Conservation (phyloP, 2,113 vertebrate species). For the Oncorhynchus kisutch region DNA sequence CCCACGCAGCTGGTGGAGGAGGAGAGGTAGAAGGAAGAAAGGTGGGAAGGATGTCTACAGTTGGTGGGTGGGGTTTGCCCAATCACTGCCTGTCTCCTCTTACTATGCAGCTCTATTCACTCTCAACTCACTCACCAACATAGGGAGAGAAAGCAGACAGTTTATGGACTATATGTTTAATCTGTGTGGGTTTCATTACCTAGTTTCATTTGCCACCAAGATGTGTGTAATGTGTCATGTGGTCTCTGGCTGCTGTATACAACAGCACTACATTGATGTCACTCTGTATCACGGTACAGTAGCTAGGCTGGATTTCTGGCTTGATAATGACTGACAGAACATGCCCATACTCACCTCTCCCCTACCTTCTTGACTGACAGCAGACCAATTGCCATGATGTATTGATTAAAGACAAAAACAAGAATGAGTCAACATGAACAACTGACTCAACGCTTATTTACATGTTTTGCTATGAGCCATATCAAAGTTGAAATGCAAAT, state of each 20-base stretch:
- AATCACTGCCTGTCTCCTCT: conserved; percentile 16
- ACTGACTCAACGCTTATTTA: neutral
- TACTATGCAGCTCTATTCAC: neutral
- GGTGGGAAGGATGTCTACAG: conserved; percentile 1
- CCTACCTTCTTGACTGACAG: conserved; percentile 29
- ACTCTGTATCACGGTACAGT: conserved; percentile 10
- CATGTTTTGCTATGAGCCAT: neutral
- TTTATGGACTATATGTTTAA: neutral
- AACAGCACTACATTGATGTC: conserved; percentile 12
- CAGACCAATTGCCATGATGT: conserved; percentile 2
- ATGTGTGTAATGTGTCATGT: neutral
- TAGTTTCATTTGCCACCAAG: neutral
- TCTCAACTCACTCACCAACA: conserved; percentile 25
- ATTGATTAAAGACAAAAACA: conserved; percentile 1
- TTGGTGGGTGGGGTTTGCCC: conserved; percentile 38
- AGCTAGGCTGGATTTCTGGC: neutral
- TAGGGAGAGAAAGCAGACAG: conserved; percentile 27
- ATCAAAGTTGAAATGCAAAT: neutral
- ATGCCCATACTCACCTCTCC: conserved; percentile 45
- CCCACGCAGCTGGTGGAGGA: conserved; percentile 36
- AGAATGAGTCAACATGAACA: conserved; percentile 4
- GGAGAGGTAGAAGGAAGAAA: conserved; percentile 14
- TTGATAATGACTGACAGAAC: conserved; percentile 47
- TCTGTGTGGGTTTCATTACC: conserved; percentile 3
- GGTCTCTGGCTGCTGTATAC: neutral